Evolutionary conservation across 2,888 invertebrate genomes (phyloP), one percentile per base, ranked within the genome.

Genomic region (Sclerodermus sp.): DNA sequence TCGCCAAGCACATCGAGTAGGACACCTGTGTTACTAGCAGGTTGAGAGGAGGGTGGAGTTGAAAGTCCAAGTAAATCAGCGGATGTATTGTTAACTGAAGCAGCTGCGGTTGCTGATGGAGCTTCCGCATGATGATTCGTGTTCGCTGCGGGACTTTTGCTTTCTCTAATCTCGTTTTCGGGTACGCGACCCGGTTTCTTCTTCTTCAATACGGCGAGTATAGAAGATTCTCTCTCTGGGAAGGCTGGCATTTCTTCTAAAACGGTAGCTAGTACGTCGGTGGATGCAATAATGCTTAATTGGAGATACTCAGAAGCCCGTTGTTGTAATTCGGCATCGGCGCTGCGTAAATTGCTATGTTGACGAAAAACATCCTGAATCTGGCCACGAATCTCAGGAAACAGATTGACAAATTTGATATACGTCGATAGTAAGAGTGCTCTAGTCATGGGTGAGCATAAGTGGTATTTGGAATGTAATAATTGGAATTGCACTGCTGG

Each of bases 231-330:
- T 62, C 98, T 85, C 80, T 99, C 99, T 3, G 99, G 96, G 82
- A 98, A 99, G 45, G 98, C 97, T 57, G 99, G 99, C 99, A 99
- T 99, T 83, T 99, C 99, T 83, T 99, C 99, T 63, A 99, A 82
- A 44, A 98, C 97, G 45, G 97, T 98, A 17, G 97, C 97, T 76
- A 99, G 82, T 51, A 99, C 97, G 84, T 99, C 98, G 47, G 95
- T 89, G 58, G 96, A 93, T 29, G 97, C 96, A 55, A 97, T 92
- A 72, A 94, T 93, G 78, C 96, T 96, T 55, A 99, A 83, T 73
- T 96, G 95, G 53, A 99, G 82, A 81, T 99, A 99, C 82, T 99
- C 99, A 52, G 96, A 95, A 46, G 98, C 96, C 68, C 99, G 85
- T 78, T 99, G 99, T 75, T 99, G 99, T 51, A 99, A 81, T 79